These are phyloP conservation scores for Hypolimnas misippus DNA, from an alignment of 2,888 invertebrate species.

Conservation along the genomic window DNA sequence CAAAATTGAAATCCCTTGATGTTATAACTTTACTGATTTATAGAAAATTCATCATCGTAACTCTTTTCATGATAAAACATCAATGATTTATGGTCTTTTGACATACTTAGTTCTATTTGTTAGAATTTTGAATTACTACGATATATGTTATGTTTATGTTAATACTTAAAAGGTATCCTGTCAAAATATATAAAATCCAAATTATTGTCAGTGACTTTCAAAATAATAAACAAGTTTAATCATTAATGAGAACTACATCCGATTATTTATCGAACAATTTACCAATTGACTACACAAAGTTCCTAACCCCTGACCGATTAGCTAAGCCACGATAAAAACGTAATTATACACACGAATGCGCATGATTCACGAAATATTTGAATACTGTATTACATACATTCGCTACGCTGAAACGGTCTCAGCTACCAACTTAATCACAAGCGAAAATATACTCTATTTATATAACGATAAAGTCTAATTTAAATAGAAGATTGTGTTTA, in stretches of 20 bases:
- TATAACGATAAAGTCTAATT: slow-evolving; percentile 30
- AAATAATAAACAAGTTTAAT: background rate
- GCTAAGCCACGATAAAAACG: slow-evolving; percentile 64
- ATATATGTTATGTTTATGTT: no score
- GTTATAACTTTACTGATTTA: no score
- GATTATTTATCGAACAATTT: slow-evolving; percentile 12
- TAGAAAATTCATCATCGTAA: no score
- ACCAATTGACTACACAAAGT: slow-evolving; percentile 37
- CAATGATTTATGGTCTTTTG: no score
- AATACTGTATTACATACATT: slow-evolving; percentile 66
- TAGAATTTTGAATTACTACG: no score
- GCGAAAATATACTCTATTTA: slow-evolving; percentile 41
- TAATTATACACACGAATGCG: slow-evolving; percentile 75
- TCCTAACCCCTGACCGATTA: slow-evolving; percentile 65
- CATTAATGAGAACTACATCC: background rate
- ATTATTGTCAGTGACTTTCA: background rate
- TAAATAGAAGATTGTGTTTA: slow-evolving; percentile 48
- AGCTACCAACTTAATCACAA: slow-evolving; percentile 43
- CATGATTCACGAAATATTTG: slow-evolving; percentile 76
- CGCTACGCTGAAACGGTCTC: slow-evolving; percentile 55
- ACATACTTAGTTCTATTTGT: no score
- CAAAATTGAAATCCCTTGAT: no score
- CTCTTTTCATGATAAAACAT: no score
- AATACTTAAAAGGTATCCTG: no score
- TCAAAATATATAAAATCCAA: no score